A percentile compares a stretch with the other conserved stretches of the same genome.
These are phyloP conservation scores for Xestia c-nigrum DNA, from an alignment of 2,888 invertebrate species.

Conservation along the genomic window DNA sequence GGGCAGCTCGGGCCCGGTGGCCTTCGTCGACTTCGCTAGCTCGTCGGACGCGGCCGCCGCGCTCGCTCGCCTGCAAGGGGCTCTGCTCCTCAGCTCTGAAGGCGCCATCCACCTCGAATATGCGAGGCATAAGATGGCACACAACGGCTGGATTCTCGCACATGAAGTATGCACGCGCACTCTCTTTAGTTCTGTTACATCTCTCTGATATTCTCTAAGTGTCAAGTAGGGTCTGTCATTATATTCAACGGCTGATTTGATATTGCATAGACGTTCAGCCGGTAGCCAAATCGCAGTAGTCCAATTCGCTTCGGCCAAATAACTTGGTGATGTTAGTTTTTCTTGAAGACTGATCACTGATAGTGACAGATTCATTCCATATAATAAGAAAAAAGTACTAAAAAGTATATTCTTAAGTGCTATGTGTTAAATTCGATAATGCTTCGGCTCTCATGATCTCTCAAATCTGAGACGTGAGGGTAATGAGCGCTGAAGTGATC, in stretches of 20 bases:
- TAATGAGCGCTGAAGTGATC: slow-evolving; percentile 70
- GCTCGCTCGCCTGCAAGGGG: slow-evolving; percentile 98
- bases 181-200: slow-evolving; percentile 61
- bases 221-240: slow-evolving; percentile 18
- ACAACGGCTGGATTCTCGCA: slow-evolving; percentile 91
- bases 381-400: slow-evolving; percentile 1
- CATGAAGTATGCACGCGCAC: slow-evolving; percentile 90
- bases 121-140: slow-evolving; percentile 99
- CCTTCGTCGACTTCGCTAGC: slow-evolving; percentile 99
- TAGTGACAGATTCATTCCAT: slow-evolving; percentile 36
- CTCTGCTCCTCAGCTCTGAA: slow-evolving; percentile 98
- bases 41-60: slow-evolving; percentile 97
- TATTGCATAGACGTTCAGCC: slow-evolving; percentile 13
- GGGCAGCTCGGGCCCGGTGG: slow-evolving; percentile 94
- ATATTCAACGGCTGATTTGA: slow-evolving; percentile 1
- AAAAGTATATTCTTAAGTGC: slow-evolving; percentile 38
- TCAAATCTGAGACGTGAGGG: slow-evolving; percentile 6
- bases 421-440: slow-evolving; percentile 46
- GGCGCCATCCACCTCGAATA: slow-evolving; percentile 99
- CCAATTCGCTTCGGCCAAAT: slow-evolving; percentile 3
- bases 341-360: slow-evolving; percentile 7
- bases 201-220: slow-evolving; percentile 43
- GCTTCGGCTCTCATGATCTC: slow-evolving; percentile 48
- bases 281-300: slow-evolving; percentile 5
- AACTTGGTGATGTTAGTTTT: background rate